Evolutionary conservation across 2,888 invertebrate species (phyloP), one percentile per base, ranked within the genome.

Genomic region (Limnephilus marmoratus): DNA sequence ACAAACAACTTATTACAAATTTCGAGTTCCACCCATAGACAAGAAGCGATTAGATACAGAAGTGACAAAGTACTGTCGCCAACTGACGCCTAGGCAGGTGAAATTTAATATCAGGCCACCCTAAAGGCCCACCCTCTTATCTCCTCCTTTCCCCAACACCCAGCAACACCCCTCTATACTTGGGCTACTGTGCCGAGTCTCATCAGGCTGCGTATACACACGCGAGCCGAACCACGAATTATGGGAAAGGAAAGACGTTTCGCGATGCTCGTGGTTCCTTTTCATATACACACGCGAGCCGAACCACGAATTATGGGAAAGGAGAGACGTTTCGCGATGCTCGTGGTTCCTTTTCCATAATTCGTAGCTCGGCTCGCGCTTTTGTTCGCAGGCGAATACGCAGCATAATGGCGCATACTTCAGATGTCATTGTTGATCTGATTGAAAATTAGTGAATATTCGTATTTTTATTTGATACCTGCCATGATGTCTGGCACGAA

Each of bases 1-100:
- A 68, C 11, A n/a, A 68, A 68, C 1, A 68, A 68, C 24, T 68
- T 68, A 68, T 68, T 68, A 68, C 9, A 37, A 85, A 85, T 85
- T 37, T 85, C 15, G 41, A 90, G 90, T 68, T 89, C 80, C 80
- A 68, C 49, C 88, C 80, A 29, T 80, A 31, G 81, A 81, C 88
- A 80, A 89, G 41, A 89, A 91, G 81, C 91, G 91, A 91, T 91
- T 91, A 91, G 87, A 81, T 91, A 91, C 91, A 91, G 82, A 90
- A 94, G 94, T 95, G 95, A 95, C 95, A 95, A 95, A 95, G 95
- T 95, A 95, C 95, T 94, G 94, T 94, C 94, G 94, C 94, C 95
- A 95, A 95, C 95, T 95, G 95, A 95, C 95, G 95, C 95, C 95
- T 95, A 85, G 91, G 95, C 95, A 95, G 95, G 95, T 95, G 95